Evolutionary conservation across 1,140 invertebrate species (phyloP).

Genomic region (Orussus abietinus): DNA sequence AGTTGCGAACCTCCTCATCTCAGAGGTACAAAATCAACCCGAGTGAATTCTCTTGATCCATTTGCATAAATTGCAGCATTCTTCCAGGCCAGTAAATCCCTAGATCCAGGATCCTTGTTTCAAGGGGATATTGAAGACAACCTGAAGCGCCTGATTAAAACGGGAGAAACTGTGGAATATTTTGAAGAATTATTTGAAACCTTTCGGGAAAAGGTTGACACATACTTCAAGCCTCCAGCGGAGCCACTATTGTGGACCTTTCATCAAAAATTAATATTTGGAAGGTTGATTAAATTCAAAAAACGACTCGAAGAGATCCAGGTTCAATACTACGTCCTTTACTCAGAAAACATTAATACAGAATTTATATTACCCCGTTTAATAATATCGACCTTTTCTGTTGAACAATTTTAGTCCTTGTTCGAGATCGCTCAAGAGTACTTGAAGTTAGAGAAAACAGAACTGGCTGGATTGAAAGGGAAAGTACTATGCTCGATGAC

Average conservation of each 20-base stretch:
- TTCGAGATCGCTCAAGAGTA: conserved; percentile 75
- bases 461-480: conserved; percentile 75
- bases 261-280: conserved; percentile 61
- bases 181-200: conserved; percentile 45
- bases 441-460: conserved; percentile 82
- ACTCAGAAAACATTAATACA: conserved; percentile 2
- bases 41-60: too few species aligned
- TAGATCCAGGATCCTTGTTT: conserved; percentile 57
- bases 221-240: conserved; percentile 54
- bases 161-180: conserved; percentile 26
- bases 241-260: conserved; percentile 61
- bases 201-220: conserved; percentile 55
- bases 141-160: conserved; percentile 29
- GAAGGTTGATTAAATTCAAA: conserved; percentile 57
- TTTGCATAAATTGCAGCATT: conserved; percentile 9
- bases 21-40: conserved; percentile 51
- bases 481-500: conserved; percentile 58
- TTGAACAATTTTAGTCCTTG: conserved; percentile 61
- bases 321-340: conserved; percentile 13
- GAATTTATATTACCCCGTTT: conserved; percentile 5
- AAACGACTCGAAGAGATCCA: conserved; percentile 50
- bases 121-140: conserved; percentile 60
- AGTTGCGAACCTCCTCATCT: conserved; percentile 74
- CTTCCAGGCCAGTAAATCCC: conserved; percentile 28
- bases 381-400: background rate